These are phyloP conservation scores for Dioctria rufipes DNA, from an alignment of 2,888 invertebrate species.

Conservation along the genomic window DNA sequence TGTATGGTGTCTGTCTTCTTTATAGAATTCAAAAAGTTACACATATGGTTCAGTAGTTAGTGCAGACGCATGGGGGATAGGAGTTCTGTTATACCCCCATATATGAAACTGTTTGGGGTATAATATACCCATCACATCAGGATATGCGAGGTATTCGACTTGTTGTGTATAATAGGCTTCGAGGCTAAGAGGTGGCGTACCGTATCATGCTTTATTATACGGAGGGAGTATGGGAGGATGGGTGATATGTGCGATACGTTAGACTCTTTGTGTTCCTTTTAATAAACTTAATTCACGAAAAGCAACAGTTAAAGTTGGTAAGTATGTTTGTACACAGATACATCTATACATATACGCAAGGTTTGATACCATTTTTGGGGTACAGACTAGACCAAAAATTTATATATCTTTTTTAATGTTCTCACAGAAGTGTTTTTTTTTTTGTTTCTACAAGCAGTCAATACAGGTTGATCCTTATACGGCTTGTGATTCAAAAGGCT, in stretches of 20 bases:
- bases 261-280: conserved; percentile 44
- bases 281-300: conserved; percentile 47
- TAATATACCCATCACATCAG: no score
- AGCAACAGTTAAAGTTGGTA: conserved; percentile 39
- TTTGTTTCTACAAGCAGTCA: no score
- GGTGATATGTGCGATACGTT: conserved; percentile 10
- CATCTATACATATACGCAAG: no score
- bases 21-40: conserved; percentile 30
- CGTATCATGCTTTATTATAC: not conserved
- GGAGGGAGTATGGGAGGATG: not conserved
- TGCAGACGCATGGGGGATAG: conserved; percentile 17
- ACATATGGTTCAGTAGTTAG: conserved; percentile 45
- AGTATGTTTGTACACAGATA: no score
- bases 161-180: conserved; percentile 4
- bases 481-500: no score
- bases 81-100: not conserved
- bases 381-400: no score
- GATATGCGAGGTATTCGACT: not conserved
- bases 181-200: not conserved
- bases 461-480: no score
- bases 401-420: no score
- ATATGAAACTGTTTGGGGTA: no score
- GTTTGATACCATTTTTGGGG: no score
- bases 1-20: not conserved
- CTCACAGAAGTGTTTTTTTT: no score